Percentiles rank a stretch among this genome's conserved stretches.
Conservation (phyloP, 2,888 invertebrate species). For the Ornithoptera alexandrae region DNA sequence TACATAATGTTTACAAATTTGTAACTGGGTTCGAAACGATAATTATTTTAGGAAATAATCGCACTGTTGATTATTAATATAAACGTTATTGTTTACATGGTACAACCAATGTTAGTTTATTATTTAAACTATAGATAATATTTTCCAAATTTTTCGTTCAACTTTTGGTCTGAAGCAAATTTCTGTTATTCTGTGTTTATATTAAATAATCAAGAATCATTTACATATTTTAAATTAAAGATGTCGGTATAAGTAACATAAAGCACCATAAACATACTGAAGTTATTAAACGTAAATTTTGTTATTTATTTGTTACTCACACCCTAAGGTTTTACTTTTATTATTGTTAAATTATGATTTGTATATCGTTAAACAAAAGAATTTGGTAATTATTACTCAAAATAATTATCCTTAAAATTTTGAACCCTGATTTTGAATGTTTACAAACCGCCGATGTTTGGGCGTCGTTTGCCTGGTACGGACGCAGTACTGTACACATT, state of each 20-base stretch:
- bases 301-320: background rate
- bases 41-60: conserved; percentile 18
- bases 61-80: background rate
- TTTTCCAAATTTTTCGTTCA: too few species aligned
- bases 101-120: too few species aligned
- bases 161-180: too few species aligned
- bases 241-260: background rate
- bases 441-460: conserved; percentile 27
- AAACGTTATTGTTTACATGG: background rate
- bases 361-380: too few species aligned
- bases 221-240: background rate
- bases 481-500: background rate
- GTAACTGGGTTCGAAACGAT: conserved; percentile 25
- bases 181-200: too few species aligned
- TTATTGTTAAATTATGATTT: too few species aligned
- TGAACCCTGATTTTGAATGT: conserved; percentile 24
- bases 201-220: too few species aligned
- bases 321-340: background rate
- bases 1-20: conserved; percentile 64
- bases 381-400: conserved; percentile 6
- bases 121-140: too few species aligned
- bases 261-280: background rate
- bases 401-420: conserved; percentile 18
- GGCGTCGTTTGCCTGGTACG: conserved; percentile 4
- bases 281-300: background rate